Base-by-base conservation (phyloP, 2,797 vertebrate species). In the Petrocephalus schoutedeni region DNA sequence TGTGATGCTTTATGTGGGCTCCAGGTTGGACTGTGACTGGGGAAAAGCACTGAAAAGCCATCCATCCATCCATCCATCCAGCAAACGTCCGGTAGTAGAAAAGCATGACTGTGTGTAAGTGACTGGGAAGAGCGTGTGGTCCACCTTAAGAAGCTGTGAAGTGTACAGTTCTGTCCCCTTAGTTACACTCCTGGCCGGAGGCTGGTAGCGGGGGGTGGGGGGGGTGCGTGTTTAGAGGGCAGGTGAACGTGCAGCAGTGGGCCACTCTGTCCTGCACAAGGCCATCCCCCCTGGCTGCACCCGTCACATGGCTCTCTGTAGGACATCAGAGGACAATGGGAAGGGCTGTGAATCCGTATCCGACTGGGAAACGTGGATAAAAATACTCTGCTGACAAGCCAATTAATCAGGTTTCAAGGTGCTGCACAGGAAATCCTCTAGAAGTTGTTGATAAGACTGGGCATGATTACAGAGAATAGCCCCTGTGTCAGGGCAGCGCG, bases 301-400 rank as follows among this genome's bases (percentile, higher is more conserved):
- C 61, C 53, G 51, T 85, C 87, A 86, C 87, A 80, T 57, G 74
- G 89, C 87, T 74, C 90, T 89, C 88, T 49, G 89, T 90, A 90
- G 92, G 92, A 93, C 92, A 89, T 89, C 87, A 94, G 93, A 96
- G 96, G 95, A 96, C 95, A 95, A 92, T 91, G 92, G 92, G 91
- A 96, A 96, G 94, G 95, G 95, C 95, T 96, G 91, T 92, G 94
- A 91, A 93, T 92, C 92, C 90, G 91, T 92, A 92, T 90, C 90
- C 90, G 86, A 94, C 94, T 92, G 90, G 94, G 94, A 95, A 96
- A 90, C 90, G 88, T 4, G 94, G 95, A 96, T 96, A 96, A 96
- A 96, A 96, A 96, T 96, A 96, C 95, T 94, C 92, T 96, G 95
- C 96, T 96, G 96, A 96, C 96, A 96, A 96, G 95, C 96, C 95